Base-by-base conservation (phyloP, 2,888 invertebrate genomes). In the Chrysodeixis includens region DNA sequence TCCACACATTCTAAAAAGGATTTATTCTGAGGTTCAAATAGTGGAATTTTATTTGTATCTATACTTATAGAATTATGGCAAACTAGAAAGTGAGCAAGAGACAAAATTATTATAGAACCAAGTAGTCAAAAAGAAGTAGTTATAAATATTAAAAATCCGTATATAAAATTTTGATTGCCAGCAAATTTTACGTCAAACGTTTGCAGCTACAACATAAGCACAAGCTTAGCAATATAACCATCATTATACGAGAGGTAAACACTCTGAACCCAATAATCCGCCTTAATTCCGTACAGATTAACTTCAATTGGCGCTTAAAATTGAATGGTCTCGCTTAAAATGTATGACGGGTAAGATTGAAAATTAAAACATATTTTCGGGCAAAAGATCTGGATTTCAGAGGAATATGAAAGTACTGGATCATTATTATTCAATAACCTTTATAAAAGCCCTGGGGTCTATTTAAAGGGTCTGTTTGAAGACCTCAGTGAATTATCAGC, bases 391-490 rank as follows among this genome's bases (percentile, higher is more conserved):
- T 5, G 40, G 40, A 40, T 40, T 40, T n/a, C 40, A 40, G 40
- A 14, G n/a, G 40, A n/a, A 35, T 35, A 35, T 35, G 35, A 35
- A 12, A 35, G 35, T 35, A 35, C 51, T 54, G 30, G 30, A 22
- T 57, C 49, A 65, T 65, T 57, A 74, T 71, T 64, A 75, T 75
- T 68, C 62, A 65, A 74, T 74, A 71, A 71, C 51, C 26, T 60
- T 8, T 14, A 59, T 26, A 64, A 69, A 65, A 56, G 70, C 26
- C 62, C 32, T 60, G 30, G 44, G 58, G 51, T 59, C 35, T 44
- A 66, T 65, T 71, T 60, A 10, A 26, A 69, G 61, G 65, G 54
- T 62, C 35, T 62, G 63, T 70, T 76, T 75, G 68, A 71, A 59
- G 63, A 62, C 58, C 59, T 60, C 57, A 49, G 56, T 62, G 46